Base-by-base conservation (phyloP, 2,797 vertebrate genomes). In the Manis javanica region DNA sequence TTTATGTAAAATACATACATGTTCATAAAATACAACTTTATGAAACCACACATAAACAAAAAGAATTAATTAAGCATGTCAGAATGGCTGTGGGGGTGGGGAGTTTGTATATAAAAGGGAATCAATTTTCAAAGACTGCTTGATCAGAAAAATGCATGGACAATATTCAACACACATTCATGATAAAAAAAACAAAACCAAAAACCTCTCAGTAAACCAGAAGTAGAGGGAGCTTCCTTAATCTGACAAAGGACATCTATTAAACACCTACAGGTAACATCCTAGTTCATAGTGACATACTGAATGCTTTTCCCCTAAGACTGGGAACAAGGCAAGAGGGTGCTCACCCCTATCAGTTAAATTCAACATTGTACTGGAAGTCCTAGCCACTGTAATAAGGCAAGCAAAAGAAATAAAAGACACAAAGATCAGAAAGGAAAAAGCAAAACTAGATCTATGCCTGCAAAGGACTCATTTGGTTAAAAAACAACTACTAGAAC, bases 111-210 rank as follows among this genome's bases (percentile, higher is more conserved):
- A 37, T 29, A 75, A 81, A 95, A 79, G 29, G 11, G 7, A 83
- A 74, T 59, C 74, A n/a, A 34, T 39, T 90, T 75, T 93, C 75
- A 69, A 75, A 90, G 91, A 64, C 10, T 34, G 49, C 72, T 94
- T 18, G 57, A 51, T 63, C 24, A 55, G 59, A 57, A 92, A 85
- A 91, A 31, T 46, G 34, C 26, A 34, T 82, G 78, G 72, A 81
- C 53, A 93, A 64, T 87, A 81, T 51, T 59, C 64, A 49, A 11
- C 26, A 82, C 77, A n/a, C 5, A 39, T 29, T 74, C 49, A 68
- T 46, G 42, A 77, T 57, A 29, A 24, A 61, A 78, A 71, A 39
- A 59, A 53, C 7, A 39, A 79, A 63, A 61, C 31, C 39, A 16
- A 46, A 46, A 46, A 11, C 46, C 12, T 31, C 15, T n/a, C 24